These are phyloP conservation scores for Adelognathus sp. DNA, from an alignment of 2,888 invertebrate species.

Conservation along the genomic window DNA sequence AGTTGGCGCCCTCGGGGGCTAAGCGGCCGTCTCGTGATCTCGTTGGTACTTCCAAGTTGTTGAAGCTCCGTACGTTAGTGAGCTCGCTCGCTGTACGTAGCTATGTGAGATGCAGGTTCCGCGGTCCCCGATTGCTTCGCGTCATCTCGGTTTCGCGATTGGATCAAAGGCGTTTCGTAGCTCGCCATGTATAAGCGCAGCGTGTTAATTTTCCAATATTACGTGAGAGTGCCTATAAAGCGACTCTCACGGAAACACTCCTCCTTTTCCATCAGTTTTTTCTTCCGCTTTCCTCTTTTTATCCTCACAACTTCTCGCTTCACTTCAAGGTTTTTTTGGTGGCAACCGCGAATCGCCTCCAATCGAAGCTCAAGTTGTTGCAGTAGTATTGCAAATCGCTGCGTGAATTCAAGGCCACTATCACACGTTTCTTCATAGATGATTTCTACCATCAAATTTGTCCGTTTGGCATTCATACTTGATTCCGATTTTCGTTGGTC, in stretches of 20 bases:
- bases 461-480: too few species aligned
- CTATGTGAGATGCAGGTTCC: not conserved
- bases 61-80: slow-evolving; percentile 27
- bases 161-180: slow-evolving; percentile 38
- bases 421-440: too few species aligned
- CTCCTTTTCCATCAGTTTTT: not conserved
- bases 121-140: slow-evolving; percentile 15
- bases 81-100: slow-evolving; percentile 19
- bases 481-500: too few species aligned
- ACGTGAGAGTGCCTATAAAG: slow-evolving; percentile 16
- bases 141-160: slow-evolving; percentile 23
- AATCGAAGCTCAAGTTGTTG: not conserved
- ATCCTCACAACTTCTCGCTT: not conserved
- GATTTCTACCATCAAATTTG: too few species aligned
- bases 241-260: not conserved
- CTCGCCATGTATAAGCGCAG: slow-evolving; percentile 9
- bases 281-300: not conserved
- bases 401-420: too few species aligned
- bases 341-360: not conserved
- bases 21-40: slow-evolving; percentile 26
- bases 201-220: slow-evolving; percentile 39
- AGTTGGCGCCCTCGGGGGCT: slow-evolving; percentile 24
- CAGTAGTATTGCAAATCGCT: too few species aligned
- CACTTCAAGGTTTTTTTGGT: not conserved
- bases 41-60: slow-evolving; percentile 35